These are phyloP conservation scores for Sebastiscus tertius DNA, from an alignment of 2,797 vertebrate genomes.

Conservation along the genomic window DNA sequence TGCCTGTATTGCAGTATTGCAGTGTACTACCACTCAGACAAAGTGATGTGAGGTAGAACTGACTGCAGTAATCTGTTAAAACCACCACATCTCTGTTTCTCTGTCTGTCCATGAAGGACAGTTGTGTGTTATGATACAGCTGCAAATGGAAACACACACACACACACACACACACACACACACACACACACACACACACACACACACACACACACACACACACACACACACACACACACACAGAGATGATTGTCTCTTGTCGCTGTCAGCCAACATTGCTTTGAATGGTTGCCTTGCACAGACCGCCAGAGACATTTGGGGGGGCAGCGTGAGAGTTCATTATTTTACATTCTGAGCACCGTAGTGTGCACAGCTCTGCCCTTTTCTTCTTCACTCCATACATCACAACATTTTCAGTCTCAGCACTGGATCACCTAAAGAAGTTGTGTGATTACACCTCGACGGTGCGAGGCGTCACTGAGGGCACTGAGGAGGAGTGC, in stretches of 20 bases:
- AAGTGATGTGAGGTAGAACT: conserved; percentile 3
- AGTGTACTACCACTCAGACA: background rate
- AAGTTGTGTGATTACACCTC: conserved; percentile 4
- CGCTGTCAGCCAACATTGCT: background rate
- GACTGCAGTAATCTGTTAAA: conserved; percentile 37
- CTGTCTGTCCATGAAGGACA: background rate
- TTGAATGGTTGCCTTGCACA: background rate
- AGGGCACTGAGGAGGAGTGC: background rate
- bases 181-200: background rate
- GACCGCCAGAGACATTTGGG: background rate
- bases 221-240: background rate
- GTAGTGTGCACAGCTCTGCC: background rate
- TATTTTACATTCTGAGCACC: background rate
- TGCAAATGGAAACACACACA: background rate
- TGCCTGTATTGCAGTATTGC: background rate
- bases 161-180: background rate
- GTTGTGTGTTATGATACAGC: conserved; percentile 4
- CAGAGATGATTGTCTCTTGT: background rate
- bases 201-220: background rate
- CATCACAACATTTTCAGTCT: conserved; percentile 4
- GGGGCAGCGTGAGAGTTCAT: background rate
- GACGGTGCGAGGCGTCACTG: background rate
- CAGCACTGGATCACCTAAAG: conserved; percentile 1
- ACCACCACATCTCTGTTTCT: conserved; percentile 4
- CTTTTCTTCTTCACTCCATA: background rate